Percentiles rank a stretch among this genome's conserved stretches.
Evolutionary conservation across 2,113 vertebrate species (phyloP).

Genomic region (Callithrix jacchus): DNA sequence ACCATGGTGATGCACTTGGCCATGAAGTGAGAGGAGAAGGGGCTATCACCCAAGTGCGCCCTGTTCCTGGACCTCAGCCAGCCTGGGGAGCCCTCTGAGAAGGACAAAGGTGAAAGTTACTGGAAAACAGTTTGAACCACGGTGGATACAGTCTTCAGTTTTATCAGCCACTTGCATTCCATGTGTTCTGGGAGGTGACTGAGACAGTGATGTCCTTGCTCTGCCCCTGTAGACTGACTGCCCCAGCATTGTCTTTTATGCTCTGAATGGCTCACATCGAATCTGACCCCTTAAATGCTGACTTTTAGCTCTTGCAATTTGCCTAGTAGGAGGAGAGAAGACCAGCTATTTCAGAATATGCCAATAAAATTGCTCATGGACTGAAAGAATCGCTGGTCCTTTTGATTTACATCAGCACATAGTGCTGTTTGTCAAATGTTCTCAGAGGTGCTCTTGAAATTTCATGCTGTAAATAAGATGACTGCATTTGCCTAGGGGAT

Average conservation of each 20-base stretch:
- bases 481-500: neutral
- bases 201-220: neutral
- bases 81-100: no score
- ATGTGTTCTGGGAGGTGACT: no score
- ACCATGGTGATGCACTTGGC: accelerated
- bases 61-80: no score
- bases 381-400: neutral
- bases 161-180: neutral
- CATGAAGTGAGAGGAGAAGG: neutral
- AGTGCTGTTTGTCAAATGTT: neutral
- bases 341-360: constrained; percentile 23
- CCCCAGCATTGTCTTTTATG: neutral
- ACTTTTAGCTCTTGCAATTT: constrained; percentile 4
- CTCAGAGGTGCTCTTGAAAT: neutral
- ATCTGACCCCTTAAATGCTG: neutral
- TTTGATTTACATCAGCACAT: neutral
- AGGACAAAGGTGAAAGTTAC: accelerated
- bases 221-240: neutral
- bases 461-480: constrained; percentile 34
- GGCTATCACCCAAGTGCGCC: accelerated
- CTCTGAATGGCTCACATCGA: neutral
- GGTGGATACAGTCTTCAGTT: neutral
- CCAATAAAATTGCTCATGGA: constrained; percentile 1
- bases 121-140: neutral
- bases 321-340: neutral